Evolutionary conservation across 2,888 invertebrate genomes (phyloP).

Genomic region (Blastobasis lacticolella): DNA sequence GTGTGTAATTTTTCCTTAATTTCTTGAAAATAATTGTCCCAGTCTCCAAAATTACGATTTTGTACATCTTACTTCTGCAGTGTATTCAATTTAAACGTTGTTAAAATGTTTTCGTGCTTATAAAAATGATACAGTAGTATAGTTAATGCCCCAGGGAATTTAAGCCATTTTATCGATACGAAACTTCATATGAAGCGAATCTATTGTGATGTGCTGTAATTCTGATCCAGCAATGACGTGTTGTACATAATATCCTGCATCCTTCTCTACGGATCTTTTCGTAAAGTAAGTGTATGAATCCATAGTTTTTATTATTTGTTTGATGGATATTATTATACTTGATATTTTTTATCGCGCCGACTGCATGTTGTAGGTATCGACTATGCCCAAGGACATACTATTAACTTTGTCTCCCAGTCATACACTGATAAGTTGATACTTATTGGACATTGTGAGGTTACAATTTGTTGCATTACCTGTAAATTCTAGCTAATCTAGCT

Average conservation of each 20-base stretch:
- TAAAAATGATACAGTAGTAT: not conserved
- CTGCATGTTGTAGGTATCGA: too few species aligned
- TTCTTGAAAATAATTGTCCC: not conserved
- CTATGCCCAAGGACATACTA: too few species aligned
- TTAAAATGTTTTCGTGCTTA: not conserved
- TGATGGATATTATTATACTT: too few species aligned
- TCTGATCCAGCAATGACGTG: slow-evolving; percentile 19
- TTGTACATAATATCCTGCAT: slow-evolving; percentile 2
- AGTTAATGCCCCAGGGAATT: slow-evolving; percentile 15
- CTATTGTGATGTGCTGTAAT: slow-evolving; percentile 8
- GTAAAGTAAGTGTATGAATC: slow-evolving; percentile 6
- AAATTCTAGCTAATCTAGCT: too few species aligned
- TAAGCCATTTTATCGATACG: slow-evolving; percentile 18
- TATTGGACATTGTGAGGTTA: too few species aligned
- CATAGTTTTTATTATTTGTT: too few species aligned
- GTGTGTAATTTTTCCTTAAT: not conserved
- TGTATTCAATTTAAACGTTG: not conserved
- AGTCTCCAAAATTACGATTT: not conserved
- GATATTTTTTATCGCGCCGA: too few species aligned
- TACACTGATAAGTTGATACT: too few species aligned
- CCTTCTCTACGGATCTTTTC: slow-evolving; percentile 1
- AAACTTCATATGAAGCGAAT: slow-evolving; percentile 5
- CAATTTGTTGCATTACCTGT: too few species aligned
- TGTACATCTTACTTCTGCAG: not conserved
- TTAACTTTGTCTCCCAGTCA: too few species aligned